Percentiles rank a stretch among this genome's conserved stretches.
phyloP scores from a whole-genome alignment of 2,113 vertebrate genomes.

The Cephalopholis sonnerati region DNA sequence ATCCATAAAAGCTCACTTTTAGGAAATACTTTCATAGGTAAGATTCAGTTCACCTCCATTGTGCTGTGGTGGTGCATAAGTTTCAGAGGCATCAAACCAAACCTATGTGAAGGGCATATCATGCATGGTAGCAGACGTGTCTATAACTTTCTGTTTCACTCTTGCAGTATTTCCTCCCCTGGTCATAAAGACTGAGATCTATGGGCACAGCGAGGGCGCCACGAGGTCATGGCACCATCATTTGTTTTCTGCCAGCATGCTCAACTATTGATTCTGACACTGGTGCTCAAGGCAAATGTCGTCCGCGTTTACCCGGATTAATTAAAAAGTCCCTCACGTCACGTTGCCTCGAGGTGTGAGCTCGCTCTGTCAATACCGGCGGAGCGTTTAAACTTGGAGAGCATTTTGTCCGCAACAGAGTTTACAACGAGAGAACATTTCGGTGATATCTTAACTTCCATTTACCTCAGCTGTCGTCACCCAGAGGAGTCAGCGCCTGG shows the following conservation, averaged over 20 bases:
- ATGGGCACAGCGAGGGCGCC: background rate
- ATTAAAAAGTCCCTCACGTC: conserved; percentile 80
- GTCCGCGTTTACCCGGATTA: conserved; percentile 76
- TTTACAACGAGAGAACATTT: conserved; percentile 28
- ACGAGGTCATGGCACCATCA: conserved; percentile 64
- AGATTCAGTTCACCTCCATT: background rate
- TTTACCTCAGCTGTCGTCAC: background rate
- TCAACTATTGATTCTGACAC: conserved; percentile 79
- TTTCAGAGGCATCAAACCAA: background rate
- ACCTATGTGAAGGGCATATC: background rate
- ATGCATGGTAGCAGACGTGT: background rate
- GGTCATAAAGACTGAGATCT: conserved; percentile 38
- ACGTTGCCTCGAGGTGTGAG: conserved; percentile 56
- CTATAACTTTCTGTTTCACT: background rate
- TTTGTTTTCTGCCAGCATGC: conserved; percentile 76
- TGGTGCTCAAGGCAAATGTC: conserved; percentile 78
- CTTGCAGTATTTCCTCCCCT: background rate
- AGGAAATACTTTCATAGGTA: too few species aligned
- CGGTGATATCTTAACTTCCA: conserved; percentile 39
- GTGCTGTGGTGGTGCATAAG: background rate
- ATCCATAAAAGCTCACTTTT: background rate
- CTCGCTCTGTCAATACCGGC: conserved; percentile 50
- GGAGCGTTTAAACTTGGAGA: conserved; percentile 32
- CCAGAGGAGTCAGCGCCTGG: conserved; percentile 17
- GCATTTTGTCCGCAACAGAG: background rate